Conservation (phyloP, 1,140 invertebrate genomes). For the Drosophila ironensis region DNA sequence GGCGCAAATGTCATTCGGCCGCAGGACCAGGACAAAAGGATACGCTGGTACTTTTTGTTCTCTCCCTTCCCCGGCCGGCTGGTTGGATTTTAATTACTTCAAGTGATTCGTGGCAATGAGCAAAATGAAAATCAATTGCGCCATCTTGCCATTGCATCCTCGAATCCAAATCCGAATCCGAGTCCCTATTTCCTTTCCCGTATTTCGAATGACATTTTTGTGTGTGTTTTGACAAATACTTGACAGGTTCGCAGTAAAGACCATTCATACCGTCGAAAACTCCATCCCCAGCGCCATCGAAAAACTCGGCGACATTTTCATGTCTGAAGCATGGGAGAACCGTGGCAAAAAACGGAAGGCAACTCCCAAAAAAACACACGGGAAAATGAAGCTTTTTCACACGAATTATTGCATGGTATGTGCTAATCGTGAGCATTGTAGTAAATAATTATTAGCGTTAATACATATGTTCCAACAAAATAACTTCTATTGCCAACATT, state of each 20-base stretch:
- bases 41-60: neutral
- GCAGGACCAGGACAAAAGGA: slow-evolving; percentile 15
- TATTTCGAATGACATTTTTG: slow-evolving; percentile 62
- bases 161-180: neutral
- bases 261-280: no score
- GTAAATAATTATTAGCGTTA: no score
- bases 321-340: neutral
- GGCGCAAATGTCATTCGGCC: slow-evolving; percentile 68
- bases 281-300: no score
- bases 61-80: neutral
- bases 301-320: slow-evolving; percentile 28
- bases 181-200: neutral
- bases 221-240: slow-evolving; percentile 46
- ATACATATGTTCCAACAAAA: no score
- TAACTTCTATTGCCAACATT: no score
- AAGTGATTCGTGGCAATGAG: slow-evolving; percentile 68
- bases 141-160: slow-evolving; percentile 44
- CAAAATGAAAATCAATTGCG: slow-evolving; percentile 71
- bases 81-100: slow-evolving; percentile 62
- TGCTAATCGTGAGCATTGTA: no score
- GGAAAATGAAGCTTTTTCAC: slow-evolving; percentile 5
- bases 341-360: neutral
- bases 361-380: neutral
- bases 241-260: no score
- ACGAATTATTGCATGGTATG: neutral